These are phyloP conservation scores for Melanostoma scalare DNA, from an alignment of 2,888 invertebrate species.

Conservation along the genomic window DNA sequence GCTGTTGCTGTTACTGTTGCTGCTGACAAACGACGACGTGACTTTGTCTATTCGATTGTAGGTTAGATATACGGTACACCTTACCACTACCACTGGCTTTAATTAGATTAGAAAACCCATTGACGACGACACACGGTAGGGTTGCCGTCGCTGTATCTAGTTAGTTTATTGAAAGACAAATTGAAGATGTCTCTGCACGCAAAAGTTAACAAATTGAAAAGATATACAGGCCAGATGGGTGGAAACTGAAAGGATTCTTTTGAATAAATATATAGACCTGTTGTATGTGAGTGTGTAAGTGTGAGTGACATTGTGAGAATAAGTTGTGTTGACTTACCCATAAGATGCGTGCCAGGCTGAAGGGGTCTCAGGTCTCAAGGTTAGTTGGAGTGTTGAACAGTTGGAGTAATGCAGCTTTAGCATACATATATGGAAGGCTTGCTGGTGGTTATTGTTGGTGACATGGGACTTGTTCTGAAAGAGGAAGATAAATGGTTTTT, in stretches of 20 bases:
- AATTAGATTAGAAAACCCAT: slow-evolving; percentile 65
- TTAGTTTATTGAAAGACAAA: slow-evolving; percentile 72
- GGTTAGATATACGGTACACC: not conserved
- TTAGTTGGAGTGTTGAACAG: slow-evolving; percentile 44
- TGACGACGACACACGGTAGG: slow-evolving; percentile 14
- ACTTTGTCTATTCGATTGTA: slow-evolving; percentile 65
- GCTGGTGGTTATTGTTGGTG: slow-evolving; percentile 1
- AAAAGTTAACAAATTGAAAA: slow-evolving; percentile 72
- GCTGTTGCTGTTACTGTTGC: slow-evolving; percentile 17
- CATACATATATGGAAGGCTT: not conserved
- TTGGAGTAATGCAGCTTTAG: not conserved
- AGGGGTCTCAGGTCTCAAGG: slow-evolving; percentile 32
- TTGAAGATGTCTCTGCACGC: slow-evolving; percentile 71
- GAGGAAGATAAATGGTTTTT: slow-evolving; percentile 68
- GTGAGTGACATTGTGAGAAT: not conserved
- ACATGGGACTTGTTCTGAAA: slow-evolving; percentile 37
- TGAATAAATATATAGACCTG: not conserved
- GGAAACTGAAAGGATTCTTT: slow-evolving; percentile 59
- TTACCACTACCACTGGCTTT: slow-evolving; percentile 54
- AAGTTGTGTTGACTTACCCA: slow-evolving; percentile 58
- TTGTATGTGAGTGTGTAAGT: not conserved
- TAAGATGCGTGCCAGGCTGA: slow-evolving; percentile 33
- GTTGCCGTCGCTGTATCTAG: slow-evolving; percentile 52
- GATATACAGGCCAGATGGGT: slow-evolving; percentile 12
- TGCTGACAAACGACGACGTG: slow-evolving; percentile 70